Evolutionary conservation across 2,797 vertebrate genomes (phyloP).

Genomic region (Numenius phaeopus): DNA sequence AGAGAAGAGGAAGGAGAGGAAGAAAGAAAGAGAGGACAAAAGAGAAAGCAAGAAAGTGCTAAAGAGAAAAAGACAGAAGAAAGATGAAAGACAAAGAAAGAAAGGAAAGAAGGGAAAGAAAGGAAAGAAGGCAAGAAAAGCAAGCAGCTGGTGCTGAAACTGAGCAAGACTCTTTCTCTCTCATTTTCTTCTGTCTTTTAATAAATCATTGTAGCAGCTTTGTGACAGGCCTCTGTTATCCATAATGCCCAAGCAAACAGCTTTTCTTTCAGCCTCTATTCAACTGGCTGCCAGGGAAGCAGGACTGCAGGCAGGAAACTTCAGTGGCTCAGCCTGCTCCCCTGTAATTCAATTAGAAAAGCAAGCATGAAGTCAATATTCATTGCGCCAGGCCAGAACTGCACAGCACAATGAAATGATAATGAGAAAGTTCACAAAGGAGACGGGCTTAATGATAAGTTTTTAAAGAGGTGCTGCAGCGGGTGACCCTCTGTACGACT

Average conservation of each 20-base stretch:
- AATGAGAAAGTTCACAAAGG: slow-evolving; percentile 81
- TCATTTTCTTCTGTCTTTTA: slow-evolving; percentile 74
- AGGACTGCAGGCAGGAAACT: slow-evolving; percentile 73
- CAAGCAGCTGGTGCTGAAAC: slow-evolving; percentile 77
- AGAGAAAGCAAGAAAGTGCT: neutral
- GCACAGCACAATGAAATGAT: slow-evolving; percentile 80
- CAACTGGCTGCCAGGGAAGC: slow-evolving; percentile 77
- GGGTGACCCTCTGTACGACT: slow-evolving; percentile 64
- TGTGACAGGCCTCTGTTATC: slow-evolving; percentile 80
- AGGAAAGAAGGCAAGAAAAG: neutral
- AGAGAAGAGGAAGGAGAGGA: rapidly evolving
- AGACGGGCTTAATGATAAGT: slow-evolving; percentile 68
- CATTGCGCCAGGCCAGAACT: slow-evolving; percentile 66
- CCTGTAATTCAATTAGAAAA: slow-evolving; percentile 86
- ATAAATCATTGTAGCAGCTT: slow-evolving; percentile 81
- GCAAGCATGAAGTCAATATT: slow-evolving; percentile 85
- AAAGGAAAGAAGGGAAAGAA: neutral
- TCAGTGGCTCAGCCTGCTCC: slow-evolving; percentile 65
- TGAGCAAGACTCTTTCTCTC: slow-evolving; percentile 64
- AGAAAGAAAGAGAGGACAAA: neutral
- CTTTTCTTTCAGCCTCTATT: slow-evolving; percentile 82
- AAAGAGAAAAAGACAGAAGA: neutral
- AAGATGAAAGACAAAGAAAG: neutral
- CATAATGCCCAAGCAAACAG: slow-evolving; percentile 82
- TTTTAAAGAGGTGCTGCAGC: slow-evolving; percentile 75